A percentile compares a stretch with the other conserved stretches of the same genome.
phyloP scores from a whole-genome alignment of 2,797 vertebrate species.

The Galagoides demidoff region DNA sequence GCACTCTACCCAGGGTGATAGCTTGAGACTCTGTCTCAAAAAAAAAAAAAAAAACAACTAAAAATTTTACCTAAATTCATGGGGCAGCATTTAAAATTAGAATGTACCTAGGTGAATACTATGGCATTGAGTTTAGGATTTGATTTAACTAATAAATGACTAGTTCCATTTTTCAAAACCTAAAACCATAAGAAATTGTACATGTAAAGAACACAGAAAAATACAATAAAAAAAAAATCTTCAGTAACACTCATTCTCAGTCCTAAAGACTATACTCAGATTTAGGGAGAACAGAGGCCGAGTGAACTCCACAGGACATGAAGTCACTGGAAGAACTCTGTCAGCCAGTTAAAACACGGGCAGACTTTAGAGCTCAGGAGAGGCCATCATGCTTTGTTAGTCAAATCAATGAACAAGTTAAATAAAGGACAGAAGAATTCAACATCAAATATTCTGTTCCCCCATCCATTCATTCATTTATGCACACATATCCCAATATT shows the following conservation, averaged over 20 bases:
- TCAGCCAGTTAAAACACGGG: background rate
- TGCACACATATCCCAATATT: background rate
- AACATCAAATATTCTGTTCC: background rate
- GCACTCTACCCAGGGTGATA: too few relatives aligned
- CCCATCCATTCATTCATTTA: background rate
- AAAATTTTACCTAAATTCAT: background rate
- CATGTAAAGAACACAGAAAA: background rate
- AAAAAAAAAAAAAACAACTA: background rate
- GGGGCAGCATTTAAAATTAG: background rate
- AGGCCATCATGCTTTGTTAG: background rate
- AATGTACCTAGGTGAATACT: background rate
- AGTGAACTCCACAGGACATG: background rate
- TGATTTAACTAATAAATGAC: constrained; percentile 2
- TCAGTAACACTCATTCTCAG: background rate
- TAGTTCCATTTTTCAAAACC: background rate
- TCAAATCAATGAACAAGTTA: background rate
- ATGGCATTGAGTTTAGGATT: background rate
- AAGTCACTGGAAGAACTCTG: background rate
- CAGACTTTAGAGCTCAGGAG: background rate
- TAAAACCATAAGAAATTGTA: constrained; percentile 14
- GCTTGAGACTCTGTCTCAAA: too few relatives aligned
- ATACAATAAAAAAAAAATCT: background rate
- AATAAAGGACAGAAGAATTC: background rate
- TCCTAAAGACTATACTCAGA: background rate
- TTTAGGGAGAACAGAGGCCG: background rate